Conservation (phyloP, 2,113 vertebrate species). For the Nothocercus julius region DNA sequence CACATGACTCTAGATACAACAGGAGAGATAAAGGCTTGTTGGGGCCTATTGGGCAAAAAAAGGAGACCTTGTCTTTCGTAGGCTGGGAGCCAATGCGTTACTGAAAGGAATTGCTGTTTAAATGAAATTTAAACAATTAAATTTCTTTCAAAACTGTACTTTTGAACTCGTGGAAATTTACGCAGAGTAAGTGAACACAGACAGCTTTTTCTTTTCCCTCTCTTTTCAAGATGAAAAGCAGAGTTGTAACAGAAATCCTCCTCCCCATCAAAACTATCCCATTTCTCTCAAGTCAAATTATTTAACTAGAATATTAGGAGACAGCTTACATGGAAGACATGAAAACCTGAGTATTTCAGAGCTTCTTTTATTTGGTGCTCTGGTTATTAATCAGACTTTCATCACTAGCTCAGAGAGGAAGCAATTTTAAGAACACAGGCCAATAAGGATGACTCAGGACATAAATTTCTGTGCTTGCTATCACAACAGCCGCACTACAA, state of each 20-base stretch:
- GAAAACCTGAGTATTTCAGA: background rate
- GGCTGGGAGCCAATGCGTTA: slow-evolving; percentile 52
- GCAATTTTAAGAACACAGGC: background rate
- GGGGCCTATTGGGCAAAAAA: slow-evolving; percentile 12
- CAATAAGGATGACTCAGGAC: background rate
- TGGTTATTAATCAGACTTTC: slow-evolving; percentile 3
- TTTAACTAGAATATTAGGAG: slow-evolving; percentile 1
- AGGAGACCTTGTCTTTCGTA: slow-evolving; percentile 28
- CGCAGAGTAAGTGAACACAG: slow-evolving; percentile 35
- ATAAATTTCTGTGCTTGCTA: background rate
- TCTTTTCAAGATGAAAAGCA: background rate
- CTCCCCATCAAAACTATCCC: background rate
- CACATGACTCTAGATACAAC: slow-evolving; percentile 45
- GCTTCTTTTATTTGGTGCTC: background rate
- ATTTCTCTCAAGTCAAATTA: slow-evolving; percentile 6
- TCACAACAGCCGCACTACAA: background rate
- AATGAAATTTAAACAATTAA: slow-evolving; percentile 58
- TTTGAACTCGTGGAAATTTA: slow-evolving; percentile 44
- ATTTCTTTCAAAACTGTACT: slow-evolving; percentile 62
- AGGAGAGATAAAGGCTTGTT: slow-evolving; percentile 50
- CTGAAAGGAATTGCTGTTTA: slow-evolving; percentile 61
- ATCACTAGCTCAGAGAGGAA: background rate
- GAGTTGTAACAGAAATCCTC: background rate
- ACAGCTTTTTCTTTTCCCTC: background rate
- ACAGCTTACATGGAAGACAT: background rate